phyloP scores from a whole-genome alignment of 2,113 vertebrate species.

The Orthonyx spaldingii region DNA sequence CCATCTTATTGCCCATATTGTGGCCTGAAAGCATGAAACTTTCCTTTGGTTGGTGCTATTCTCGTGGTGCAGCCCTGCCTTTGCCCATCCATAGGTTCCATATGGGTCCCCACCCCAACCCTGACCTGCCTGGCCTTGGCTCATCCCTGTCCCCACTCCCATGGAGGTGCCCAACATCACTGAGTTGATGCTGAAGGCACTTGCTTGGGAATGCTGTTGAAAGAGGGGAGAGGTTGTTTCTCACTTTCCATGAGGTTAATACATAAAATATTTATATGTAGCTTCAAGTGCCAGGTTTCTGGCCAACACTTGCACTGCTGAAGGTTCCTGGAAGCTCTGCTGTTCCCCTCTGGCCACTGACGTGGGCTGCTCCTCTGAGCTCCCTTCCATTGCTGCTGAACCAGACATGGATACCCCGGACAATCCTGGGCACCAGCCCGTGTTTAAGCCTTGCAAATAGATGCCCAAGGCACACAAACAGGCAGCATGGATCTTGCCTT shows the following conservation, averaged over 20 bases:
- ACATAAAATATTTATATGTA: background rate
- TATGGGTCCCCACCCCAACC: background rate
- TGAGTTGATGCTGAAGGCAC: background rate
- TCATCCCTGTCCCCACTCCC: background rate
- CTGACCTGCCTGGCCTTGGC: rapidly evolving
- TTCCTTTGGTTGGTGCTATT: background rate
- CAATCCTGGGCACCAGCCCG: background rate
- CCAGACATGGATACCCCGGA: background rate
- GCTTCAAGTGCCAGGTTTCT: background rate
- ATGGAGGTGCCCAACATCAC: rapidly evolving
- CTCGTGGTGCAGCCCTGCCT: background rate
- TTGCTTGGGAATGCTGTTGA: background rate
- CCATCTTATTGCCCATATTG: background rate
- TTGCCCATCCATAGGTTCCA: background rate
- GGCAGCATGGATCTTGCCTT: background rate
- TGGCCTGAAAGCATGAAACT: background rate
- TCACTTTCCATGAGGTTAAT: background rate
- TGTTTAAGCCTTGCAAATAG: background rate
- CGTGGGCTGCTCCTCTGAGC: background rate
- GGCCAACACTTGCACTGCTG: background rate
- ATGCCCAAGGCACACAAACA: background rate
- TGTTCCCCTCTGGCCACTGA: background rate
- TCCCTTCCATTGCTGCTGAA: background rate
- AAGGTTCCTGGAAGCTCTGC: background rate
- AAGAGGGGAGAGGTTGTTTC: background rate